Evolutionary conservation across 2,113 vertebrate genomes (phyloP).

Genomic region (Peromyscus maniculatus): DNA sequence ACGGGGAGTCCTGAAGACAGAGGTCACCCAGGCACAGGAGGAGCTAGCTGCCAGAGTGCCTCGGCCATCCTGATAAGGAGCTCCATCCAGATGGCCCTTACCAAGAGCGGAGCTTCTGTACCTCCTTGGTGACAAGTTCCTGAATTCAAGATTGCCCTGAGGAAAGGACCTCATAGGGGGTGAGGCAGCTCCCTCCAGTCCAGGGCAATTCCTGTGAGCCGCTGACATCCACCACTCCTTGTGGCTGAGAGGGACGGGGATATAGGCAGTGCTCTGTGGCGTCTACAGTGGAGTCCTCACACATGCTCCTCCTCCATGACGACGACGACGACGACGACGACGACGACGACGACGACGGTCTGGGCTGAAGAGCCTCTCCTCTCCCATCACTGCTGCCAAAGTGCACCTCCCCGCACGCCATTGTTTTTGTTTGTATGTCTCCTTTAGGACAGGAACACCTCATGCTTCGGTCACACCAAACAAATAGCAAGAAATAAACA

Average conservation of each 20-base stretch:
- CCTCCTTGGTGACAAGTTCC: neutral
- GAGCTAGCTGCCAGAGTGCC: neutral
- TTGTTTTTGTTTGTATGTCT: neutral
- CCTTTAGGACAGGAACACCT: neutral
- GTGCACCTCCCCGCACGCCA: neutral
- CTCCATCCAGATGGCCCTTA: neutral
- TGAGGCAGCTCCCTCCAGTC: neutral
- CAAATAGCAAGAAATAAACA: neutral
- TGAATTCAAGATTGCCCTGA: neutral
- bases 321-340: no score
- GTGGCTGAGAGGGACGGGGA: no score
- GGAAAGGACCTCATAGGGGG: neutral
- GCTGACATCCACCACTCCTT: neutral
- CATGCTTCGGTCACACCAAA: neutral
- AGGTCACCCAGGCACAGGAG: neutral
- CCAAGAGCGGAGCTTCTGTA: neutral
- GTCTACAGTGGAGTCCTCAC: neutral
- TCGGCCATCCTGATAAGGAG: rapidly evolving
- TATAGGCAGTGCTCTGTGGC: neutral
- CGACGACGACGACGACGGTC: no score
- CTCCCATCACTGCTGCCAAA: neutral
- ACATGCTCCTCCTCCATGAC: rapidly evolving
- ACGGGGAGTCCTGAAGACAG: no score
- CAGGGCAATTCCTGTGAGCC: neutral
- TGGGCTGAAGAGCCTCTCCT: neutral